Conservation (phyloP, 2,797 vertebrate species). For the Macropus fuliginosus region DNA sequence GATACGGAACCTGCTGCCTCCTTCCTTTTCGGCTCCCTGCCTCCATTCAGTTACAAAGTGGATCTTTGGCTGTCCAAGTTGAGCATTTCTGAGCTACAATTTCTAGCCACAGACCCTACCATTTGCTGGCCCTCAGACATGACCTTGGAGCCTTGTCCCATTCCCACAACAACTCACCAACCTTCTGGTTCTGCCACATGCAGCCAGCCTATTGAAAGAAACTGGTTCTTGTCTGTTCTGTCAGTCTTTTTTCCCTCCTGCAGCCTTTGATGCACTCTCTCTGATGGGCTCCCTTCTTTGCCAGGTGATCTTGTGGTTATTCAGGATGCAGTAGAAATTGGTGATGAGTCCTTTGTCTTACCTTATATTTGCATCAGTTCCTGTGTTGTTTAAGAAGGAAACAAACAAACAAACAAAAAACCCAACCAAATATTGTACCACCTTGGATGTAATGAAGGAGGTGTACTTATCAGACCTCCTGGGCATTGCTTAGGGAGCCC, state of each 20-base stretch:
- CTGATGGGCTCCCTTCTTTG: background rate
- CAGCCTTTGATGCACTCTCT: background rate
- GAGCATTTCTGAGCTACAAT: conserved; percentile 75
- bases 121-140: conserved; percentile 80
- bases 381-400: conserved; percentile 27
- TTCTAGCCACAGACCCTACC: conserved; percentile 75
- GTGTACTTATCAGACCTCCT: background rate
- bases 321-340: background rate
- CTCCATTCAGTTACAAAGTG: conserved; percentile 74
- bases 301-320: background rate
- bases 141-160: conserved; percentile 72
- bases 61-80: conserved; percentile 69
- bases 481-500: background rate
- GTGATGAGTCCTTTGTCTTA: background rate
- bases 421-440: background rate
- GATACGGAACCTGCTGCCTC: conserved; percentile 26
- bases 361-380: background rate
- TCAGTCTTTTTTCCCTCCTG: background rate
- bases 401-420: background rate
- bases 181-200: conserved; percentile 52
- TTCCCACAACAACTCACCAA: conserved; percentile 66
- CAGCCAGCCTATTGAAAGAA: conserved; percentile 18
- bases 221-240: background rate
- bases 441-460: background rate
- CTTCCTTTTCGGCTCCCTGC: conserved; percentile 64